Evolutionary conservation across 2,797 vertebrate species (phyloP).

Genomic region (Clarias fuscus): DNA sequence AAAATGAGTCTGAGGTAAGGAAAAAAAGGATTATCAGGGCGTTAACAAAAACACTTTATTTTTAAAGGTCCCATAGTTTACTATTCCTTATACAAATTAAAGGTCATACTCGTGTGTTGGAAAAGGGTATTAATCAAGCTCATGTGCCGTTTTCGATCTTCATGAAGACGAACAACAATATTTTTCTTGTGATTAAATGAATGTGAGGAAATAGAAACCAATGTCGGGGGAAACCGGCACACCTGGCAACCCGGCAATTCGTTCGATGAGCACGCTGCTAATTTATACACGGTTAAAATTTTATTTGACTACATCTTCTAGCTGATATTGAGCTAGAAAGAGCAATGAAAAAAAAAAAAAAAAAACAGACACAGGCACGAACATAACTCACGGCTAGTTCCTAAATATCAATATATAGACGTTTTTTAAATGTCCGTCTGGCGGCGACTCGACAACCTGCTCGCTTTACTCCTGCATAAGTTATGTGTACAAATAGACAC

Average conservation of each 20-base stretch:
- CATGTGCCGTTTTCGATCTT: not conserved
- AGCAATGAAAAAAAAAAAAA: constrained; percentile 23
- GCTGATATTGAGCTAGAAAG: not conserved
- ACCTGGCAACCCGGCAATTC: not conserved
- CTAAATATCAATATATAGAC: not conserved
- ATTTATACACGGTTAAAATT: not conserved
- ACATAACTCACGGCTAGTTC: not conserved
- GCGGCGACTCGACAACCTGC: constrained; percentile 11
- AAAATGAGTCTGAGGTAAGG: no score
- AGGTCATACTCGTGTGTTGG: not conserved
- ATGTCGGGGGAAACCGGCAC: not conserved
- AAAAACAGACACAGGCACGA: not conserved
- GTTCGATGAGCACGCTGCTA: not conserved
- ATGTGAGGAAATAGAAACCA: not conserved
- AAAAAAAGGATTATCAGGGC: no score
- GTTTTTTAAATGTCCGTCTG: not conserved
- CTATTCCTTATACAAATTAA: not conserved
- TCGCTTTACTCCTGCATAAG: constrained; percentile 10
- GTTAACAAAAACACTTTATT: no score
- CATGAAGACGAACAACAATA: not conserved
- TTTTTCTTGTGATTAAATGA: not conserved
- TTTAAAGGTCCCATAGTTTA: no score
- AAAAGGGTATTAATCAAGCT: not conserved
- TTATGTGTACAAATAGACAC: constrained; percentile 15
- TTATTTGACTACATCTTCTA: not conserved